Evolutionary conservation across 2,113 vertebrate species (phyloP).

Genomic region (Dryoscopus gambensis): DNA sequence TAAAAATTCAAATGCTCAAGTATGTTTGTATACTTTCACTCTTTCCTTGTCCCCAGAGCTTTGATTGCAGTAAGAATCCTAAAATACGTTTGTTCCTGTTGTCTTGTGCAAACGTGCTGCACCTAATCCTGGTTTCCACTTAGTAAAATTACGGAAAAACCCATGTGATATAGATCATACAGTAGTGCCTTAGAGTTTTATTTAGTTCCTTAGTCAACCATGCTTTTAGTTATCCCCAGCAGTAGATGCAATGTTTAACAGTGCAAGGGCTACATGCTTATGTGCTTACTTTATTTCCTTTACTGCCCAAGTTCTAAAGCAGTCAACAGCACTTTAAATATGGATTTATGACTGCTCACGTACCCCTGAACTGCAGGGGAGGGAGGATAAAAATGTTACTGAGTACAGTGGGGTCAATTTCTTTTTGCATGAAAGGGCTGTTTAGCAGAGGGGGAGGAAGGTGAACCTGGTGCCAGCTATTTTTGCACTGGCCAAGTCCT

Average conservation of each 20-base stretch:
- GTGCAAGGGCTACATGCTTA: conserved; percentile 7
- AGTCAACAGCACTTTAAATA: conserved; percentile 36
- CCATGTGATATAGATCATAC: not conserved
- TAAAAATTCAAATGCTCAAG: not conserved
- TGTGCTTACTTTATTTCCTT: conserved; percentile 48
- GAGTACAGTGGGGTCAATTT: not conserved
- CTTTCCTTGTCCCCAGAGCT: not conserved
- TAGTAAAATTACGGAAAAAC: not conserved
- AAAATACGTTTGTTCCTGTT: not conserved
- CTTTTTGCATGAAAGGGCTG: not conserved
- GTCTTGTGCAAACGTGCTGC: not conserved
- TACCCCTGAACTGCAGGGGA: not conserved
- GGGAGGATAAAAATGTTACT: not conserved
- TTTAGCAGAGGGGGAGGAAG: not conserved
- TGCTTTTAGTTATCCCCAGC: not conserved
- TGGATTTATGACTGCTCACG: not conserved
- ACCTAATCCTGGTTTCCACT: not conserved
- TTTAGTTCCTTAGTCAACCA: conserved; percentile 16
- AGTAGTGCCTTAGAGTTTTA: not conserved
- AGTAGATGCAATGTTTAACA: not conserved
- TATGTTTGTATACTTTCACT: not conserved
- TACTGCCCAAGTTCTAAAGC: conserved; percentile 31
- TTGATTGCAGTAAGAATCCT: not conserved
- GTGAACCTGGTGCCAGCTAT: not conserved
- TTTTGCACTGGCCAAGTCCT: not conserved